Conservation (phyloP, 23 tunicate species). For the Botrylloides violaceus region DNA sequence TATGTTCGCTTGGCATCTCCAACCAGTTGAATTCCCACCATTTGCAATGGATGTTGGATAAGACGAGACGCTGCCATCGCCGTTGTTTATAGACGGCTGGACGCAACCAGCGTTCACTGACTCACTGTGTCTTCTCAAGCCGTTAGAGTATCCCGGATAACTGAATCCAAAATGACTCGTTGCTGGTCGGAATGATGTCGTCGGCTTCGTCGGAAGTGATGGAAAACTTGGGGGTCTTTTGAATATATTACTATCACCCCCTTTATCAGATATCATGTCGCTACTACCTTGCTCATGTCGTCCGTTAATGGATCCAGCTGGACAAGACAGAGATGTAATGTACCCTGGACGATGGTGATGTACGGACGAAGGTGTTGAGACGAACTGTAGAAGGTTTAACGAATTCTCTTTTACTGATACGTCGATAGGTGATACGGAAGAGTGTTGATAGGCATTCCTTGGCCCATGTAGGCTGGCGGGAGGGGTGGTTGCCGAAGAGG, state of each 20-base stretch:
- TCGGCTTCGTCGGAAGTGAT: background rate
- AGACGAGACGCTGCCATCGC: too few relatives aligned
- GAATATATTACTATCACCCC: background rate
- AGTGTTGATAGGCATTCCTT: conserved; percentile 18
- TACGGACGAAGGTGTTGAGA: conserved; percentile 18
- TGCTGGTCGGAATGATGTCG: background rate
- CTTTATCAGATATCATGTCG: background rate
- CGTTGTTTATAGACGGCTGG: too few relatives aligned
- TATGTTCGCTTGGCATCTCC: conserved; percentile 10
- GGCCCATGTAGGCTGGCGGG: conserved; percentile 24
- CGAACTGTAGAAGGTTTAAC: background rate
- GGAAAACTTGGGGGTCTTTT: background rate
- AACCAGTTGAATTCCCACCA: too few relatives aligned
- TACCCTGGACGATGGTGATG: conserved; percentile 17
- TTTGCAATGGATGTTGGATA: too few relatives aligned
- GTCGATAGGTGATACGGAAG: conserved; percentile 28
- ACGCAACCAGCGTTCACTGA: background rate
- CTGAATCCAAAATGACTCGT: background rate
- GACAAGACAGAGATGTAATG: conserved; percentile 18
- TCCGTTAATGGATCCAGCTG: conserved; percentile 5
- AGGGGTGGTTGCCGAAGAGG: conserved; percentile 23
- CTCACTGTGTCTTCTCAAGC: background rate
- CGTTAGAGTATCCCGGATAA: background rate
- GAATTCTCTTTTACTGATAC: conserved; percentile 11
- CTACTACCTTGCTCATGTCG: background rate